A percentile compares a stretch with the other conserved stretches of the same genome.
phyloP scores from a whole-genome alignment of 2,888 invertebrate genomes.

The Pherbina coryleti region DNA sequence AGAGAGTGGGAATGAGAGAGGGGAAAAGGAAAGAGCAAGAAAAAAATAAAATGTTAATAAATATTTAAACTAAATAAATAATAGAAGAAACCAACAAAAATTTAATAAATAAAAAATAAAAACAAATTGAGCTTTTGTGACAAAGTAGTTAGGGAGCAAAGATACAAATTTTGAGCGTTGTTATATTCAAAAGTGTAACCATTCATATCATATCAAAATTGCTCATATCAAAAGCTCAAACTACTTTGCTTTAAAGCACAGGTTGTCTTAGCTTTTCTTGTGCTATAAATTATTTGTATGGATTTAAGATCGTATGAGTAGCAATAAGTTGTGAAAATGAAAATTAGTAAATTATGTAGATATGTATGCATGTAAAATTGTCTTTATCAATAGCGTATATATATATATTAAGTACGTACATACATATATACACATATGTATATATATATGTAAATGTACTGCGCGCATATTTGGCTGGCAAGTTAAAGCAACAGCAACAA shows the following conservation, averaged over 20 bases:
- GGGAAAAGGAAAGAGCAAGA: background rate
- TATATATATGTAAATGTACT: constrained; percentile 48
- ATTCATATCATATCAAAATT: too few species aligned
- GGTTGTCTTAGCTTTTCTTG: too few species aligned
- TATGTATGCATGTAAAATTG: constrained; percentile 1
- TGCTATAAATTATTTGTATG: too few species aligned
- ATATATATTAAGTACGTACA: constrained; percentile 33
- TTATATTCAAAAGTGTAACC: background rate
- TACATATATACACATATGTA: too few species aligned
- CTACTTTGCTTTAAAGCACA: too few species aligned
- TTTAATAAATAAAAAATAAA: too few species aligned
- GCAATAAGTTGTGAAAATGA: constrained; percentile 8
- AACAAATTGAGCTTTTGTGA: too few species aligned
- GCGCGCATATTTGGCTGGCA: constrained; percentile 56
- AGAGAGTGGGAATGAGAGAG: background rate
- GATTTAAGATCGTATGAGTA: too few species aligned
- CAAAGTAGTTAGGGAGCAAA: too few species aligned
- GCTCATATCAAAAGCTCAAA: too few species aligned
- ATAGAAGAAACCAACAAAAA: constrained; percentile 14
- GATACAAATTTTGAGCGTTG: too few species aligned
- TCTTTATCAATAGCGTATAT: too few species aligned
- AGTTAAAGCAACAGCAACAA: constrained; percentile 62
- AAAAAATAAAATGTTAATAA: constrained; percentile 46
- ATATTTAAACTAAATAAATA: constrained; percentile 57
- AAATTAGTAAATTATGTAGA: constrained; percentile 27